Evolutionary conservation across 2,113 vertebrate species (phyloP).

Genomic region (Nesogale talazaci): DNA sequence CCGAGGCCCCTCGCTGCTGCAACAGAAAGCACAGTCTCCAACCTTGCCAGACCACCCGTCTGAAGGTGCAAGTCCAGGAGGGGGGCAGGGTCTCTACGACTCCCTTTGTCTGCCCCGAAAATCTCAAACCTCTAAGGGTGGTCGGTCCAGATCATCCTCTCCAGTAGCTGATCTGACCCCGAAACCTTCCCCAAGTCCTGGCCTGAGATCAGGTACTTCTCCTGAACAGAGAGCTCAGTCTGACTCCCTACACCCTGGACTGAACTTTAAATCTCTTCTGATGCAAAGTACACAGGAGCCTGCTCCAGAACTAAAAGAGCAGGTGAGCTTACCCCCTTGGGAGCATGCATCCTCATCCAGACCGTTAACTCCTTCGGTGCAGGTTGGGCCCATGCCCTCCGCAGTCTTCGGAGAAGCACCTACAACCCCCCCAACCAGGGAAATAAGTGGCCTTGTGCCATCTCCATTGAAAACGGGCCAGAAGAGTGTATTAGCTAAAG

Average conservation of each 20-base stretch:
- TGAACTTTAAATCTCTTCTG: conserved; percentile 62
- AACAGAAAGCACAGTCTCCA: conserved; percentile 71
- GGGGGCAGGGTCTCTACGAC: conserved; percentile 58
- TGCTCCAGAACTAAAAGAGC: conserved; percentile 70
- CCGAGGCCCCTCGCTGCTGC: conserved; percentile 29
- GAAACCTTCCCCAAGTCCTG: conserved; percentile 53
- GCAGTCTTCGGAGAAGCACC: conserved; percentile 62
- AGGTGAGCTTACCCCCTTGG: conserved; percentile 8
- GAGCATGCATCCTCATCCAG: conserved; percentile 44
- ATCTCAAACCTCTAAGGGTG: conserved; percentile 63
- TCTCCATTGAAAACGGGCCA: conserved; percentile 67
- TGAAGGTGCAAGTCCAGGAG: conserved; percentile 67
- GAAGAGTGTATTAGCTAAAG: conserved; percentile 25
- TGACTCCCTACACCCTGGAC: conserved; percentile 3
- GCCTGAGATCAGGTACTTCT: conserved; percentile 60
- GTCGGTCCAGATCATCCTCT: conserved; percentile 71
- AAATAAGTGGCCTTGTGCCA: conserved; percentile 61
- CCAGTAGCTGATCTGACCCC: conserved; percentile 57
- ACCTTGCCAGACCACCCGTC: conserved; percentile 39
- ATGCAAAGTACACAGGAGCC: conserved; percentile 51
- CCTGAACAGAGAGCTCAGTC: conserved; percentile 59
- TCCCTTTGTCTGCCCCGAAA: conserved; percentile 60
- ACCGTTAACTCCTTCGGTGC: conserved; percentile 40
- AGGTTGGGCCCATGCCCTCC: conserved; percentile 64
- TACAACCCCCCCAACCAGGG: conserved; percentile 35